Evolutionary conservation across 2,797 vertebrate genomes (phyloP), one percentile per base, ranked within the genome.

Genomic region (Hyperoplus lanceolatus): DNA sequence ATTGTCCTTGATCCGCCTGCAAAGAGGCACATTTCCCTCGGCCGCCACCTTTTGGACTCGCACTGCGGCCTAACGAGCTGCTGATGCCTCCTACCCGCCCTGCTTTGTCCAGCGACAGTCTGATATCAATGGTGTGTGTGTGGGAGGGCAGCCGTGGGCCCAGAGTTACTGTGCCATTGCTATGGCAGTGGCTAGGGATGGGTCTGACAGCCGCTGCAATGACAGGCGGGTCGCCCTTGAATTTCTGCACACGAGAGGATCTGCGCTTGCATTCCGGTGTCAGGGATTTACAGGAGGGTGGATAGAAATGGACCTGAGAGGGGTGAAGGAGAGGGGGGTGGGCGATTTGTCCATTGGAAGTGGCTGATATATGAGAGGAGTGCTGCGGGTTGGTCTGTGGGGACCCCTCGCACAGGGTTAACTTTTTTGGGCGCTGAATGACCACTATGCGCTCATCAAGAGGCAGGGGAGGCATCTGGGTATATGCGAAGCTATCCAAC

Each of bases 401-500:
- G 49, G 95, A 95, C 42, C 90, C 86, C 80, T 95, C 90, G n/a
- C 93, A 94, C 64, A 96, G 87, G 80, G 88, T 85, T 90, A 96
- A 77, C 68, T 94, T 95, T 91, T 96, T 96, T 65, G 96, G 96
- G 88, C 95, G 94, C 91, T 95, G 96, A 90, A 95, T 93, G 82
- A 95, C 92, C 77, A 93, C 94, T 90, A 96, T 95, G 74, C 96
- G 95, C 93, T 96, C 95, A 94, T 94, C 95, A 84, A 95, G 94
- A 84, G 95, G 95, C 76, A 96, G 94, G 73, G 96, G 95, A 93
- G 95, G 95, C 94, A 96, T 96, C 90, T 93, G 95, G 90, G 93
- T 94, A 90, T 88, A 92, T 89, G 92, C 84, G 84, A 87, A 93
- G 91, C 95, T 95, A 91, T 76, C 4, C 73, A 53, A 75, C 80